These are phyloP conservation scores for Potamarius usumacintae DNA, from an alignment of 2,113 vertebrate species.

Conservation along the genomic window DNA sequence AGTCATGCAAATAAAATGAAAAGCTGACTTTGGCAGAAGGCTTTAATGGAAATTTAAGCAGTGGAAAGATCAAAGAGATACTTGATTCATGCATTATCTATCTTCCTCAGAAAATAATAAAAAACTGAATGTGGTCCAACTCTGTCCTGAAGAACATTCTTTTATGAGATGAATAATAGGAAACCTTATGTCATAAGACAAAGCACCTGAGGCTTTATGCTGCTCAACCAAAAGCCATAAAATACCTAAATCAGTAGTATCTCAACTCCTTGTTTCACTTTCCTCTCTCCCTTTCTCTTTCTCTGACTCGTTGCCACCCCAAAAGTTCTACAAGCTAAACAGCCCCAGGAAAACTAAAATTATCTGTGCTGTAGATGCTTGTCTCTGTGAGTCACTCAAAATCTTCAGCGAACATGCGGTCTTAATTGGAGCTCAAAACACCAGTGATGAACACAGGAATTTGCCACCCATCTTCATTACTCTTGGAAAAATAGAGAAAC, in stretches of 20 bases:
- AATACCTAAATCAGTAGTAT: neutral
- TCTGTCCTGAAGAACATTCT: constrained; percentile 25
- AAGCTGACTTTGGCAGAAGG: constrained; percentile 48
- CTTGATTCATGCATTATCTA: constrained; percentile 65
- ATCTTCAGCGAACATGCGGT: neutral
- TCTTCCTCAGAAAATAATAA: constrained; percentile 51
- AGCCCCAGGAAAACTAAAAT: constrained; percentile 35
- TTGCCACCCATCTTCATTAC: constrained; percentile 11
- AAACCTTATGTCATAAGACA: constrained; percentile 25
- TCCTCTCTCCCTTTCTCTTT: neutral
- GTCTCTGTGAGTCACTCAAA: constrained; percentile 19
- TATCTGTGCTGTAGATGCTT: constrained; percentile 23
- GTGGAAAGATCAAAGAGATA: constrained; percentile 64
- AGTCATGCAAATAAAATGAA: constrained; percentile 58
- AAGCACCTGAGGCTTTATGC: constrained; percentile 26
- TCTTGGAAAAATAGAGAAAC: neutral
- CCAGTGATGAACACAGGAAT: constrained; percentile 16
- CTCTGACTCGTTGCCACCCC: neutral
- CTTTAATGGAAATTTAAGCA: constrained; percentile 64
- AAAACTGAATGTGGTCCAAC: constrained; percentile 28
- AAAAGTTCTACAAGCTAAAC: constrained; percentile 35
- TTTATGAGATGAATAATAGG: constrained; percentile 39
- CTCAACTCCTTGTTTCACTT: neutral
- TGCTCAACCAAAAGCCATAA: constrained; percentile 13
- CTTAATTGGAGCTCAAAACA: constrained; percentile 21